Conservation (phyloP, 2,797 vertebrate species). For the Notolabrus celidotus region DNA sequence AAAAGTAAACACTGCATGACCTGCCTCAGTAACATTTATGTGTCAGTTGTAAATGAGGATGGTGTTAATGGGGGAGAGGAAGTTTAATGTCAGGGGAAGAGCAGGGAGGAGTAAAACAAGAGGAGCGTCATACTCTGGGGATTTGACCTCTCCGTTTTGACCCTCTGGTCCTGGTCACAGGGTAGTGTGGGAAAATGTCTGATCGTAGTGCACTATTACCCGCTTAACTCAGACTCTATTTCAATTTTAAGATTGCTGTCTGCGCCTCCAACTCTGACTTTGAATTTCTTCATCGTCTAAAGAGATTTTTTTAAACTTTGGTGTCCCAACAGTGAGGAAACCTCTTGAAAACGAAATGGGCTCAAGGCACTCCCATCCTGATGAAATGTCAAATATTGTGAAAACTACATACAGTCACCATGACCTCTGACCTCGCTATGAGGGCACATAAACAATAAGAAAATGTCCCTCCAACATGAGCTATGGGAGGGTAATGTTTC, state of each 20-base stretch:
- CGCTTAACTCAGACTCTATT: conserved; percentile 14
- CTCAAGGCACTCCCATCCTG: neutral
- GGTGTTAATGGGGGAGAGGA: conserved; percentile 68
- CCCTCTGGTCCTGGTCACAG: conserved; percentile 21
- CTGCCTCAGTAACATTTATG: conserved; percentile 52
- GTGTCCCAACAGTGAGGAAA: conserved; percentile 5
- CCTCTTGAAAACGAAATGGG: neutral
- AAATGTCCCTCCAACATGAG: neutral
- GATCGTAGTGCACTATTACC: neutral
- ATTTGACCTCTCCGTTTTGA: conserved; percentile 58
- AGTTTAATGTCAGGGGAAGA: conserved; percentile 56
- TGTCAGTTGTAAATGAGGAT: conserved; percentile 37
- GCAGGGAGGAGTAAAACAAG: conserved; percentile 52
- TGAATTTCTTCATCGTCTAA: conserved; percentile 12
- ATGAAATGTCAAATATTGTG: neutral
- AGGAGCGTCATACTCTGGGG: conserved; percentile 50
- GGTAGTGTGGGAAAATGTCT: conserved; percentile 76
- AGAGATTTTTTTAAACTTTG: conserved; percentile 11
- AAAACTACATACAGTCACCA: neutral
- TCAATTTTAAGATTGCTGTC: conserved; percentile 29
- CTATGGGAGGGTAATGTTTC: conserved; percentile 1
- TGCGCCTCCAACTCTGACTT: neutral
- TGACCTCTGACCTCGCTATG: conserved; percentile 30
- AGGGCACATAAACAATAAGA: conserved; percentile 17
- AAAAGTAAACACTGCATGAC: neutral